Evolutionary conservation across 2,888 invertebrate genomes (phyloP), one percentile per base, ranked within the genome.

Genomic region (Nymphalis urticae): DNA sequence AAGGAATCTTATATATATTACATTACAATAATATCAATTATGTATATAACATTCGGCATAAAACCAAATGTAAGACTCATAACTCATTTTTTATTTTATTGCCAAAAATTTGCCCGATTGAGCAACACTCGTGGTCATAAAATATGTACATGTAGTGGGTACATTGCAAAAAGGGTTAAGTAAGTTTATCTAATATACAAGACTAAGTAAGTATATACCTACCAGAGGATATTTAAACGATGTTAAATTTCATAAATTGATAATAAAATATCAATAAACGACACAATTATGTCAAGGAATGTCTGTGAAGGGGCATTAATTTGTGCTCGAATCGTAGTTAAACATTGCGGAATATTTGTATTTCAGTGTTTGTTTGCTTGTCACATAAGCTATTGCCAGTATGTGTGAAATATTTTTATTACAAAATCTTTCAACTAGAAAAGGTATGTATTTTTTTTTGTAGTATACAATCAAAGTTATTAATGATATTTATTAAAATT

Each of bases 221-320:
- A 27, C 27, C 27, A 27, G 27, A 32, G 27, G 27, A 32, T 32
- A 32, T 6, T 32, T 32, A 32, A 32, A 32, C 27, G 6, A 6
- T 32, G 27, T 32, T 32, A 32, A 32, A 32, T 32, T 32, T 32
- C 27, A 32, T 32, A 32, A 32, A 6, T 6, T 32, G 6, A 6
- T 32, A 32, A 42, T 13, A 10, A 42, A 10, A 42, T 47, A 62
- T 47, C n/a, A 51, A 36, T 21, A 19, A 47, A 54, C 48, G 47
- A 56, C 58, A 69, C 10, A 66, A 53, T 50, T 13, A 48, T 66
- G 64, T 69, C 69, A 72, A 72, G 69, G 62, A 62, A 64, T 62
- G 16, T 66, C 53, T 62, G 63, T 68, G 50, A 66, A 62, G 42
- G 27, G 71, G 60, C 58, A 54, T 62, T 63, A 54, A 66, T 66